Evolutionary conservation across 2,113 vertebrate species (phyloP), one percentile per base, ranked within the genome.

Genomic region (Cavia aperea): DNA sequence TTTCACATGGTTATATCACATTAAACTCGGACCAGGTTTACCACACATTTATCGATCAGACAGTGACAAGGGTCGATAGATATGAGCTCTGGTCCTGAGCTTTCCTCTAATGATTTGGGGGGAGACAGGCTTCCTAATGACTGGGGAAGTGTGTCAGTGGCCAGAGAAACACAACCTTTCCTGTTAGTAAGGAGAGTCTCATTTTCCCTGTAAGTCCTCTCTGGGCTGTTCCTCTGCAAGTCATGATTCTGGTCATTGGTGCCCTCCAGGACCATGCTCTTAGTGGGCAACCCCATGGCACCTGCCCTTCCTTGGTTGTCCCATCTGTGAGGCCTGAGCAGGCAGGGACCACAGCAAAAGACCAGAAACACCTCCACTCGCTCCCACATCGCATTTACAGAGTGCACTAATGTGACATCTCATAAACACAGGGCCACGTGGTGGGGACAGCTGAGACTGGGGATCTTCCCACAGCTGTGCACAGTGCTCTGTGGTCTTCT

Each of bases 281-380:
- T 1, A 43, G 49, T 0, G 24, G 70, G 51, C 9, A n/a, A 3
- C 10, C 49, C 63, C 16, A 5, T 0, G 12, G 63, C n/a, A 21
- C 60, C 26, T 24, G 15, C 29, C 26, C 24, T n/a, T 23, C 13
- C 4, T 8, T 24, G 16, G 26, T 29, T 49, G 4, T 6, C 9
- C 36, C 72, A 4, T 0, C 4, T 14, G 4, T 6, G 4, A 18
- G 6, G 43, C 9, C 5, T 8, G 9, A 24, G 65, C 43, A 56
- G 51, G 85, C 43, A 33, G n/a, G 33, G 14, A 3, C 2, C 13
- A 39, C 4, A 24, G 62, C 14, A 39, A 77, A 65, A n/a, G 31
- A 66, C 1, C 4, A 15, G 29, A 56, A 56, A 1, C 19, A 16
- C 63, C 54, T 43, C 79, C 5, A 4, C 43, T 46, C 49, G 46